Conservation (phyloP, 2,888 invertebrate genomes). For the Carcina quercana region DNA sequence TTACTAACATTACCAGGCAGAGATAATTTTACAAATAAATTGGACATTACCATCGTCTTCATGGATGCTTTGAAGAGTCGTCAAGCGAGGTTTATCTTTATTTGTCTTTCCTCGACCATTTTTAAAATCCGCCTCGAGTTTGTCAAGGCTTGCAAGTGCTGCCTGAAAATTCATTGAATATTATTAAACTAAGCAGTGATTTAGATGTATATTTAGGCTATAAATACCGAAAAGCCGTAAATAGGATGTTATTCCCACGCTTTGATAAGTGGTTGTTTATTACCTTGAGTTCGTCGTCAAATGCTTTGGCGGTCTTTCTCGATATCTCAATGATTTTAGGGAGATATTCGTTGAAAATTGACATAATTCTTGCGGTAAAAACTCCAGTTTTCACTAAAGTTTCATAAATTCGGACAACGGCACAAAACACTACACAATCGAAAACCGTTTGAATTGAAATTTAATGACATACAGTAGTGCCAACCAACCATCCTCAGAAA, state of each 20-base stretch:
- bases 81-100: constrained; percentile 42
- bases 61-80: constrained; percentile 52
- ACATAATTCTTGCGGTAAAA: constrained; percentile 46
- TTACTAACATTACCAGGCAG: neutral
- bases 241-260: neutral
- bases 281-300: constrained; percentile 56
- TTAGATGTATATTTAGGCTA: neutral
- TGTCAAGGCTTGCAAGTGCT: constrained; percentile 39
- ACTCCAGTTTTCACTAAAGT: constrained; percentile 33
- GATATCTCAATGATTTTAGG: constrained; percentile 51
- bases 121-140: constrained; percentile 48
- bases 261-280: constrained; percentile 13
- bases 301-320: constrained; percentile 32
- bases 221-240: neutral
- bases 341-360: constrained; percentile 55
- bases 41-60: constrained; percentile 62
- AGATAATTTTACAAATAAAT: no score
- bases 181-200: constrained; percentile 3
- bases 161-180: constrained; percentile 36
- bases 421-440: constrained; percentile 5
- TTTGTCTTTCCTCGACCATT: constrained; percentile 40
- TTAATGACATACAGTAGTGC: constrained; percentile 46
- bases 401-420: constrained; percentile 20
- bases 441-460: constrained; percentile 71
- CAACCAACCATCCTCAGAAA: constrained; percentile 23